These are phyloP conservation scores for Caenorhabditis becei DNA, from an alignment of 2,888 invertebrate genomes.

Conservation along the genomic window DNA sequence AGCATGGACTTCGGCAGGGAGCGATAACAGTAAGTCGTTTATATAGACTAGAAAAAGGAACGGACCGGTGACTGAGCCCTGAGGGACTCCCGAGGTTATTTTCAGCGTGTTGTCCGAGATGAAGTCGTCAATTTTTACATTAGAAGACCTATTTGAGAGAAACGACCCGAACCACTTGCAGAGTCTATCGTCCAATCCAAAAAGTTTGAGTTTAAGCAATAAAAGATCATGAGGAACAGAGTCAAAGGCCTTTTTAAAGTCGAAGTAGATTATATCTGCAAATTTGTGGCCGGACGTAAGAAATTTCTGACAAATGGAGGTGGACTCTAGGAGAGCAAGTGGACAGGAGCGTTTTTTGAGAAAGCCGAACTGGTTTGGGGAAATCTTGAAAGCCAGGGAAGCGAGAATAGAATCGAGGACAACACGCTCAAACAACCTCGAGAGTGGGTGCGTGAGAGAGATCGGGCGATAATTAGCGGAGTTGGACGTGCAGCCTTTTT, in stretches of 20 bases:
- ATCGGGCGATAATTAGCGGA: slow-evolving; percentile 15
- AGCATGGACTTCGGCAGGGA: slow-evolving; percentile 2
- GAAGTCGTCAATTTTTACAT: slow-evolving; percentile 2
- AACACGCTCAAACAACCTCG: slow-evolving; percentile 9
- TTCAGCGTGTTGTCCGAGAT: background rate
- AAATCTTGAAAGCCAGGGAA: background rate
- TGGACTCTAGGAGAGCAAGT: background rate
- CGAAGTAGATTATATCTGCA: slow-evolving; percentile 4
- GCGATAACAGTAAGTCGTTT: background rate
- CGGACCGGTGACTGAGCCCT: slow-evolving; percentile 3
- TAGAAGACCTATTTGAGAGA: background rate
- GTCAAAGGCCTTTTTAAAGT: slow-evolving; percentile 26
- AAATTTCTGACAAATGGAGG: background rate
- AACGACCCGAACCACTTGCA: background rate
- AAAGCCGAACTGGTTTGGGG: slow-evolving; percentile 13
- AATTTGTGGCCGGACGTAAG: background rate
- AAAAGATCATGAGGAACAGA: slow-evolving; percentile 25
- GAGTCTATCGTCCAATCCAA: background rate
- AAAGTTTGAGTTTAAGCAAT: background rate
- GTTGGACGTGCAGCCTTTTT: background rate
- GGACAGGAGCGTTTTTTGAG: background rate
- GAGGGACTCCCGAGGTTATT: slow-evolving; percentile 1
- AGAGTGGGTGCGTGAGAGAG: slow-evolving; percentile 3
- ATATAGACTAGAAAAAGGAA: slow-evolving; percentile 15
- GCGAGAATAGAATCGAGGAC: background rate